phyloP scores from a whole-genome alignment of 2,797 vertebrate species.

The Nasua narica region DNA sequence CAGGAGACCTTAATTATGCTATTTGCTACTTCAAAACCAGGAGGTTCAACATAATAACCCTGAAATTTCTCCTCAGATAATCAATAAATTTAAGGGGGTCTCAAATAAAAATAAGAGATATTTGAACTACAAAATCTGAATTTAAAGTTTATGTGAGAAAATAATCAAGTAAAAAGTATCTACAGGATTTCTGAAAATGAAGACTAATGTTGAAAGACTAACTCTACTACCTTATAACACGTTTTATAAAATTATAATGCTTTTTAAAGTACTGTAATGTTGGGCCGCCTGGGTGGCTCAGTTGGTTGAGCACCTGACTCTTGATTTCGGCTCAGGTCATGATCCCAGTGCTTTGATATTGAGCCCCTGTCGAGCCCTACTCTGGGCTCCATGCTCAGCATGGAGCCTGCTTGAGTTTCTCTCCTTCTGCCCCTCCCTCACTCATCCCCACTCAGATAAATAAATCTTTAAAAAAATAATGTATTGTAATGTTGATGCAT shows the following conservation, averaged over 20 bases:
- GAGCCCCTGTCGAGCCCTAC: not conserved
- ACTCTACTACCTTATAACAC: not conserved
- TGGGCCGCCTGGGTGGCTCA: not conserved
- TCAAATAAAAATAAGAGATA: not conserved
- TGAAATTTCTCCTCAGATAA: not conserved
- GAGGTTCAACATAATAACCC: not conserved
- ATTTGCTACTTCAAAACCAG: not conserved
- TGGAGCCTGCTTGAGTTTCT: not conserved
- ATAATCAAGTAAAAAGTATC: not conserved
- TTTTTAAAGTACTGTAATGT: not conserved
- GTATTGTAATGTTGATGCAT: not conserved
- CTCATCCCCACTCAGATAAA: too few species aligned
- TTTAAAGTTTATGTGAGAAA: not conserved
- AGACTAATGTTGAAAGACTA: not conserved
- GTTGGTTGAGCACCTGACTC: not conserved
- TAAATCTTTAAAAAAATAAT: not conserved
- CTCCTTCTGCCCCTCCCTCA: not conserved
- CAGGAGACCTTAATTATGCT: not conserved
- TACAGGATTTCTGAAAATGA: not conserved
- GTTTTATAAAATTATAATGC: not conserved
- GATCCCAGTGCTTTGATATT: not conserved
- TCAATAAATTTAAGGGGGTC: not conserved
- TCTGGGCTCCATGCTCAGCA: not conserved
- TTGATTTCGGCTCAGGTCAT: not conserved
- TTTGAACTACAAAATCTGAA: not conserved